phyloP scores from a whole-genome alignment of 2,113 vertebrate genomes.

The Tiliqua scincoides region DNA sequence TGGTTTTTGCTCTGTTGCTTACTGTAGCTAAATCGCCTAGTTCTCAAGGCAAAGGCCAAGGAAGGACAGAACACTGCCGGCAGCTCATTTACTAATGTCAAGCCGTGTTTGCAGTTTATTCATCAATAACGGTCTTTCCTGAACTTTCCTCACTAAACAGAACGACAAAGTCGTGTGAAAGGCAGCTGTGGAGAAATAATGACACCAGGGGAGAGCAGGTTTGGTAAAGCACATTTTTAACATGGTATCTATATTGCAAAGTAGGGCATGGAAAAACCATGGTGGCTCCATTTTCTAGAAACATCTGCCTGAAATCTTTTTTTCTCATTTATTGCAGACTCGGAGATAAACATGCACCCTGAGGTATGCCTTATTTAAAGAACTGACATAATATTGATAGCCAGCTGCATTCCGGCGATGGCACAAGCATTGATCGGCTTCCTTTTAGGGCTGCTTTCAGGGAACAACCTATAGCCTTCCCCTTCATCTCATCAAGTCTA shows the following conservation, averaged over 20 bases:
- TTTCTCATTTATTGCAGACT: neutral
- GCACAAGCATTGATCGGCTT: neutral
- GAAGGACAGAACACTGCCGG: slow-evolving; percentile 23
- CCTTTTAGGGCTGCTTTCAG: neutral
- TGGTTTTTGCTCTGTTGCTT: too few species aligned
- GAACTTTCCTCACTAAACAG: neutral
- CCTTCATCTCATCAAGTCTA: neutral
- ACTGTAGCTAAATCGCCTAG: neutral
- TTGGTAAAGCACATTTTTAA: neutral
- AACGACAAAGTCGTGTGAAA: slow-evolving; percentile 2
- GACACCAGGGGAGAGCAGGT: neutral
- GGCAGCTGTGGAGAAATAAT: neutral
- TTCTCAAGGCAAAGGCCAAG: neutral
- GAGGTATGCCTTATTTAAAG: neutral
- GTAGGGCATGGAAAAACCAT: neutral
- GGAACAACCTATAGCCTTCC: neutral
- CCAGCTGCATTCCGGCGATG: rapidly evolving
- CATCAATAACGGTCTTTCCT: neutral
- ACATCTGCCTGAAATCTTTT: neutral
- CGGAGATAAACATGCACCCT: neutral
- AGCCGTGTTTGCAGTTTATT: neutral
- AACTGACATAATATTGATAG: neutral
- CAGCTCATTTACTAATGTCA: neutral
- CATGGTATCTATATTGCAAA: neutral
- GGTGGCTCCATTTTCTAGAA: neutral